Evolutionary conservation across 1,140 invertebrate genomes (phyloP).

Genomic region (Atopsyche davidsoni): DNA sequence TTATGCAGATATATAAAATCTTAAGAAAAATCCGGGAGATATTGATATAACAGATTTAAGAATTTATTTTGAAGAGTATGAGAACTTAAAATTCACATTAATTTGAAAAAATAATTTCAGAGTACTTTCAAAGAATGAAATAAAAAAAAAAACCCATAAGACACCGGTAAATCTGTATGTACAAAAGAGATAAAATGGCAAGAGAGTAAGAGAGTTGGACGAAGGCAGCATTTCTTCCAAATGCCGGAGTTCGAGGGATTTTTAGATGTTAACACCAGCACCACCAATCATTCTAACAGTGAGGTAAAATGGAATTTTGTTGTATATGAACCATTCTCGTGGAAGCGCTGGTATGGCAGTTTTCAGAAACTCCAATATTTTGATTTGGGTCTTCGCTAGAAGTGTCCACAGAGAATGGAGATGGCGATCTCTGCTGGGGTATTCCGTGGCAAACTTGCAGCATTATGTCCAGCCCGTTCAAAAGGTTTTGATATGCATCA

Average conservation of each 20-base stretch:
- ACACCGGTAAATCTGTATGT: too few species aligned
- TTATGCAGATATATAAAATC: too few species aligned
- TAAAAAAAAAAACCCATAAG: too few species aligned
- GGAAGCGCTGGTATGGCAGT: constrained; percentile 16
- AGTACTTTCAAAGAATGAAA: too few species aligned
- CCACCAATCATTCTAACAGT: constrained; percentile 9
- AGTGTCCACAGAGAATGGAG: constrained; percentile 33
- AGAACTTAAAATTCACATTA: too few species aligned
- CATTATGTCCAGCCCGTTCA: constrained; percentile 63
- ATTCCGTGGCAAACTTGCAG: constrained; percentile 63
- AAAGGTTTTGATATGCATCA: constrained; percentile 62
- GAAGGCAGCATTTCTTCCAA: too few species aligned
- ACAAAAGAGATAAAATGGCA: too few species aligned
- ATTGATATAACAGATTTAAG: too few species aligned
- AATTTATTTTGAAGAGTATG: too few species aligned
- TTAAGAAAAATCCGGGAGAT: too few species aligned
- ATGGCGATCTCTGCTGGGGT: constrained; percentile 30
- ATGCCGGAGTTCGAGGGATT: background rate
- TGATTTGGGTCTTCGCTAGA: constrained; percentile 35
- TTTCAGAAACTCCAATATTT: constrained; percentile 23
- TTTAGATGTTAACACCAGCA: constrained; percentile 9
- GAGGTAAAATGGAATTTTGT: constrained; percentile 14
- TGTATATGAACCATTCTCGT: constrained; percentile 26
- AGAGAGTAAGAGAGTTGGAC: too few species aligned
- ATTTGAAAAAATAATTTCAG: too few species aligned